A percentile compares a stretch with the other conserved stretches of the same genome.
Conservation (phyloP, 2,888 invertebrate genomes). For the Drosophila austrosaltans region DNA sequence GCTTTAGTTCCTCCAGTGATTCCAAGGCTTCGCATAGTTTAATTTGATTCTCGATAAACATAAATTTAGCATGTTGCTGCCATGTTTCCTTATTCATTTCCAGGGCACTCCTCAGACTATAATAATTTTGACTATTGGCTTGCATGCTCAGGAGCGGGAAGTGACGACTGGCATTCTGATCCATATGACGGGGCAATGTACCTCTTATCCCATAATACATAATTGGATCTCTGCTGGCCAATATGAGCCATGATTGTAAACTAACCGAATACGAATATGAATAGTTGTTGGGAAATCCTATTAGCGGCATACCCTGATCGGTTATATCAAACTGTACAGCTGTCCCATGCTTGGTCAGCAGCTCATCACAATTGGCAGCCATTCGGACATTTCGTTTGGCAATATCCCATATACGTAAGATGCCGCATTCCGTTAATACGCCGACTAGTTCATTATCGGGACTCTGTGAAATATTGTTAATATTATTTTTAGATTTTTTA, state of each 20-base stretch:
- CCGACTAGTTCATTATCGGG: conserved; percentile 81
- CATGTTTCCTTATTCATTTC: conserved; percentile 77
- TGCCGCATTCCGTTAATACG: conserved; percentile 82
- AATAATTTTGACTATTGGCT: conserved; percentile 78
- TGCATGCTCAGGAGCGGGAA: conserved; percentile 83
- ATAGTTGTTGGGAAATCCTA: conserved; percentile 93
- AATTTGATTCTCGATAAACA: conserved; percentile 83
- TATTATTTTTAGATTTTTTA: no score
- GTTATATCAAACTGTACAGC: conserved; percentile 86
- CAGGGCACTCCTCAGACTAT: conserved; percentile 60
- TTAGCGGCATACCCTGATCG: conserved; percentile 91
- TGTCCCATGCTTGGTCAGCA: conserved; percentile 84
- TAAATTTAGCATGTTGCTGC: conserved; percentile 81
- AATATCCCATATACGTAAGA: conserved; percentile 82
- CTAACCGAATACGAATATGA: conserved; percentile 92
- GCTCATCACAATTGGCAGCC: conserved; percentile 80
- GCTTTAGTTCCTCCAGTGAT: conserved; percentile 81
- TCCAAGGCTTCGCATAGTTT: conserved; percentile 82
- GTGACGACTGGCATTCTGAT: conserved; percentile 74
- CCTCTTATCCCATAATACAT: conserved; percentile 84
- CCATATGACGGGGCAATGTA: conserved; percentile 81
- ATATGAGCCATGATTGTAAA: conserved; percentile 88
- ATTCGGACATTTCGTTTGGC: conserved; percentile 59
- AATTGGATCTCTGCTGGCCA: conserved; percentile 85
- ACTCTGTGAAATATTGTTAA: conserved; percentile 62